These are phyloP conservation scores for Brachypalpus laphriformis DNA, from an alignment of 2,888 invertebrate species.

Conservation along the genomic window DNA sequence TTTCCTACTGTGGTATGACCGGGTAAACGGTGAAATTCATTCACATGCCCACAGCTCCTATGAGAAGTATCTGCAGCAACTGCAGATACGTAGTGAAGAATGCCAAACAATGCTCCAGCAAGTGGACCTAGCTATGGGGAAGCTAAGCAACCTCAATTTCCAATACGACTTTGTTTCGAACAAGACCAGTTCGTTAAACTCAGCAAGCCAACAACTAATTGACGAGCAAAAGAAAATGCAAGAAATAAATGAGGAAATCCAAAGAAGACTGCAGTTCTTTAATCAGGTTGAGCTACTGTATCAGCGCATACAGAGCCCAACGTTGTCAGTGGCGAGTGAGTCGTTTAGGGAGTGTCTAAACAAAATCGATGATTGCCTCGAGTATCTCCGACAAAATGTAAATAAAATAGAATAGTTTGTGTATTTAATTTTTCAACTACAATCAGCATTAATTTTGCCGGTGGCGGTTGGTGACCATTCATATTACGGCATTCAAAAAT, in stretches of 20 bases:
- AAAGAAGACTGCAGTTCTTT: conserved; percentile 92
- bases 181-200: conserved; percentile 95
- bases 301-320: conserved; percentile 91
- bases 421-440: no score
- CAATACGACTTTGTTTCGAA: conserved; percentile 94
- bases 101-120: conserved; percentile 88
- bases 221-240: conserved; percentile 94
- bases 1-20: conserved; percentile 90
- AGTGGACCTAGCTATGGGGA: conserved; percentile 88
- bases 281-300: conserved; percentile 91
- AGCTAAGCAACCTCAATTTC: conserved; percentile 88
- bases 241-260: conserved; percentile 90
- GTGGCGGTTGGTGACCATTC: no score
- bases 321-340: conserved; percentile 92
- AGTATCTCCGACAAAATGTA: conserved; percentile 92
- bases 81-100: conserved; percentile 87
- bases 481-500: no score
- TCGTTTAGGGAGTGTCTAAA: conserved; percentile 91
- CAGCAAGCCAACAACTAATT: conserved; percentile 94
- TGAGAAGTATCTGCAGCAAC: conserved; percentile 88
- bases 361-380: conserved; percentile 93
- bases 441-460: no score
- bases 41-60: conserved; percentile 88
- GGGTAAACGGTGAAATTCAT: conserved; percentile 88
- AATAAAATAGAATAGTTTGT: conserved; percentile 80